A percentile compares a stretch with the other conserved stretches of the same genome.
Evolutionary conservation across 1,140 invertebrate species (phyloP).

Genomic region (Battus philenor): DNA sequence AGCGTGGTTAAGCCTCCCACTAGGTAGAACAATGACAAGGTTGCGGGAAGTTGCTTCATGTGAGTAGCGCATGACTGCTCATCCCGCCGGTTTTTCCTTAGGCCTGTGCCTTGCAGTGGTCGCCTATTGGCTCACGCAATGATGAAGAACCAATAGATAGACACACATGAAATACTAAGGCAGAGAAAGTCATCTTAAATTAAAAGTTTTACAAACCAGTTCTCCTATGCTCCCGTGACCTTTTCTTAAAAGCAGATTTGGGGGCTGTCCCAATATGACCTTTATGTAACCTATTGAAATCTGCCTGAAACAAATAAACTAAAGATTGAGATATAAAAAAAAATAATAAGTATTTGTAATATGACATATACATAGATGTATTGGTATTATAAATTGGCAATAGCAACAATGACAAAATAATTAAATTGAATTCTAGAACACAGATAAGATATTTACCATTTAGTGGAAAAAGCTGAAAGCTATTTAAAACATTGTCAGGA

Average conservation of each 20-base stretch:
- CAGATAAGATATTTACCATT: slow-evolving; percentile 8
- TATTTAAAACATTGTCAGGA: slow-evolving; percentile 8
- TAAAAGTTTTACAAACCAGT: slow-evolving; percentile 39
- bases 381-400: too few relatives aligned
- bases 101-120: background rate
- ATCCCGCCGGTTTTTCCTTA: background rate
- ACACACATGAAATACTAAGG: background rate
- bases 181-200: too few relatives aligned
- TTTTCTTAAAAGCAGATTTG: slow-evolving; percentile 54
- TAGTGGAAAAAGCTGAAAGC: slow-evolving; percentile 6
- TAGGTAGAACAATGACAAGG: too few relatives aligned
- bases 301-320: slow-evolving; percentile 40
- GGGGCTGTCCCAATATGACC: slow-evolving; percentile 63
- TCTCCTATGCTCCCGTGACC: slow-evolving; percentile 32
- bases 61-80: background rate
- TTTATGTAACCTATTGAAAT: slow-evolving; percentile 60
- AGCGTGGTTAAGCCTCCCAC: too few relatives aligned
- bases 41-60: too few relatives aligned
- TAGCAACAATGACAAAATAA: background rate
- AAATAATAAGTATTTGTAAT: slow-evolving; percentile 8
- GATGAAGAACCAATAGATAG: background rate
- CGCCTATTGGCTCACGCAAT: background rate
- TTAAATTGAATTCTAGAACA: background rate
- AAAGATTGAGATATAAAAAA: slow-evolving; percentile 1
- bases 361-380: background rate